Conservation (phyloP, 2,888 invertebrate genomes). For the Blastobasis adustella region DNA sequence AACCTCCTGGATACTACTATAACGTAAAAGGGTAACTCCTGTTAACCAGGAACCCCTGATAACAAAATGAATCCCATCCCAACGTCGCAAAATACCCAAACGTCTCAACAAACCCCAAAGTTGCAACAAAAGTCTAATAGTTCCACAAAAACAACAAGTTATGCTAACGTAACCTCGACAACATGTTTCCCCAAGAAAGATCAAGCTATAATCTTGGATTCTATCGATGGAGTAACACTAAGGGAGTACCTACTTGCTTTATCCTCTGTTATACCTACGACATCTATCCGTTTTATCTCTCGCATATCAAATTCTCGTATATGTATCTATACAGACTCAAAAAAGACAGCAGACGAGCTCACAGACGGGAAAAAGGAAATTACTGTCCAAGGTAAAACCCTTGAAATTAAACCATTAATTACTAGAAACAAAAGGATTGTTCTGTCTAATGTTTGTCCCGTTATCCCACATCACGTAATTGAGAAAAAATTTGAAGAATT, state of each 20-base stretch:
- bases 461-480: slow-evolving; percentile 10
- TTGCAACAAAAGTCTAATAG: neutral
- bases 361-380: slow-evolving; percentile 6
- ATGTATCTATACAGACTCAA: slow-evolving; percentile 11
- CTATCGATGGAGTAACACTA: slow-evolving; percentile 11
- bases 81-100: too few species aligned
- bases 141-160: slow-evolving; percentile 1
- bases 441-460: slow-evolving; percentile 14
- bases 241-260: slow-evolving; percentile 10
- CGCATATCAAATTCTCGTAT: slow-evolving; percentile 12
- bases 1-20: neutral
- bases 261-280: slow-evolving; percentile 1
- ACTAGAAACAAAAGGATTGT: slow-evolving; percentile 16
- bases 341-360: slow-evolving; percentile 9
- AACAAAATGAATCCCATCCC: neutral
- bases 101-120: slow-evolving; percentile 1
- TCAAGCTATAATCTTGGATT: slow-evolving; percentile 14
- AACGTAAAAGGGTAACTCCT: neutral
- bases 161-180: slow-evolving; percentile 9
- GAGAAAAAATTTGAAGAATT: slow-evolving; percentile 1
- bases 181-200: slow-evolving; percentile 13
- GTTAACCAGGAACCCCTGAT: neutral
- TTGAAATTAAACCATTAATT: slow-evolving; percentile 14
- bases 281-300: slow-evolving; percentile 10
- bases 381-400: slow-evolving; percentile 3